Evolutionary conservation across 2,888 invertebrate genomes (phyloP).

Genomic region (Rhagonycha fulva): DNA sequence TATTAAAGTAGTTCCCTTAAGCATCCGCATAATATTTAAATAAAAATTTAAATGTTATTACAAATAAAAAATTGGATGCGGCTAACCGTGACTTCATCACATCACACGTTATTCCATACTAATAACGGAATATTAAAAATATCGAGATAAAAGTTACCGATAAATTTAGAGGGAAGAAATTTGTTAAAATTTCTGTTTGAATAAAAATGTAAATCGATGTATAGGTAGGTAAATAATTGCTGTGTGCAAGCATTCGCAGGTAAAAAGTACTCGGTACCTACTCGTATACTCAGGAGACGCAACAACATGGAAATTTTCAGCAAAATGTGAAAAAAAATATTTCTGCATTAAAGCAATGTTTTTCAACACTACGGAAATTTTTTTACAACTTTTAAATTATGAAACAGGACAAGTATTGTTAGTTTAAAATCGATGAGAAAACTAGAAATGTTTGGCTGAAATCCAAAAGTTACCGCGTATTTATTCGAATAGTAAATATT

Average conservation of each 20-base stretch:
- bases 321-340: neutral
- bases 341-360: neutral
- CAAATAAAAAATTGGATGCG: neutral
- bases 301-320: neutral
- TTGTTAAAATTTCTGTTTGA: too few species aligned
- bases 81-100: too few species aligned
- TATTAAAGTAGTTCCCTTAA: neutral
- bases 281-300: too few species aligned
- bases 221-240: neutral
- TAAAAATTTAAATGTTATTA: neutral
- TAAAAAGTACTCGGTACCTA: too few species aligned
- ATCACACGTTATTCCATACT: neutral
- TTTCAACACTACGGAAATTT: neutral
- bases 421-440: neutral
- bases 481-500: conserved; percentile 6
- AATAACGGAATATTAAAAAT: neutral
- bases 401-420: neutral
- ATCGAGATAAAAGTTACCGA: neutral
- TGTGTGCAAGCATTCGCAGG: neutral
- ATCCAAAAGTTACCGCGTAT: neutral
- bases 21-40: neutral
- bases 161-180: too few species aligned
- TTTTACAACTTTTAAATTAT: neutral
- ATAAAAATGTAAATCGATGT: neutral
- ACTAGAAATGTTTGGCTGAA: conserved; percentile 1